Conservation (phyloP, 1,140 invertebrate species). For the Thaumatotibia leucotreta region DNA sequence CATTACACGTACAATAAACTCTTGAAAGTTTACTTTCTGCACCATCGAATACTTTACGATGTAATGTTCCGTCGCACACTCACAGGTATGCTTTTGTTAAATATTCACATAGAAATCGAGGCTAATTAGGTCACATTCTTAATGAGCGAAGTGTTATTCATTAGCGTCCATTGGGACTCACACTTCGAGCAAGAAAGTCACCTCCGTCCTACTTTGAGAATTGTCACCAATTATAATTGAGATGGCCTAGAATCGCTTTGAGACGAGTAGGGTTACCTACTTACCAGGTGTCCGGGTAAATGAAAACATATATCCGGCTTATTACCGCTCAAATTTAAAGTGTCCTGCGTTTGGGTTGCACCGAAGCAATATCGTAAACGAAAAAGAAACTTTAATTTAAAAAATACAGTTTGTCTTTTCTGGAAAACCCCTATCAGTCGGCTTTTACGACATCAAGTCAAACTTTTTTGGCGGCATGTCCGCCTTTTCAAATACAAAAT, state of each 20-base stretch:
- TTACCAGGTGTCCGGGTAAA: too few relatives aligned
- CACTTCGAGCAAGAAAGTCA: constrained; percentile 27
- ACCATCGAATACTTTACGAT: neutral
- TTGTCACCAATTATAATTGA: constrained; percentile 8
- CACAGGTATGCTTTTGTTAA: neutral
- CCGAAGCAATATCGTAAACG: too few relatives aligned
- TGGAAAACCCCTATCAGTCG: too few relatives aligned
- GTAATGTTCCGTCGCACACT: neutral
- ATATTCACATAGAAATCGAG: constrained; percentile 20
- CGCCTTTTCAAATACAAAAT: too few relatives aligned
- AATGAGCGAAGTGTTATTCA: constrained; percentile 29
- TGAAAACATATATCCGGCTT: too few relatives aligned
- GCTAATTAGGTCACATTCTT: constrained; percentile 31
- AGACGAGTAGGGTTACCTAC: too few relatives aligned
- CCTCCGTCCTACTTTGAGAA: constrained; percentile 15
- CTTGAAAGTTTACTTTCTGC: neutral
- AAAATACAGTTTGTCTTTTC: too few relatives aligned
- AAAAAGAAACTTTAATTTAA: too few relatives aligned
- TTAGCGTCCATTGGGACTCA: constrained; percentile 21
- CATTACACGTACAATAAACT: neutral
- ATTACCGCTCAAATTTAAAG: too few relatives aligned
- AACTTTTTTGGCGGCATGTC: too few relatives aligned
- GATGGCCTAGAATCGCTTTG: neutral
- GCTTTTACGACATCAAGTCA: too few relatives aligned
- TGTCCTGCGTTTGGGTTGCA: too few relatives aligned